A percentile compares a stretch with the other conserved stretches of the same genome.
Evolutionary conservation across 2,888 invertebrate species (phyloP).

Genomic region (Agriotes lineatus): DNA sequence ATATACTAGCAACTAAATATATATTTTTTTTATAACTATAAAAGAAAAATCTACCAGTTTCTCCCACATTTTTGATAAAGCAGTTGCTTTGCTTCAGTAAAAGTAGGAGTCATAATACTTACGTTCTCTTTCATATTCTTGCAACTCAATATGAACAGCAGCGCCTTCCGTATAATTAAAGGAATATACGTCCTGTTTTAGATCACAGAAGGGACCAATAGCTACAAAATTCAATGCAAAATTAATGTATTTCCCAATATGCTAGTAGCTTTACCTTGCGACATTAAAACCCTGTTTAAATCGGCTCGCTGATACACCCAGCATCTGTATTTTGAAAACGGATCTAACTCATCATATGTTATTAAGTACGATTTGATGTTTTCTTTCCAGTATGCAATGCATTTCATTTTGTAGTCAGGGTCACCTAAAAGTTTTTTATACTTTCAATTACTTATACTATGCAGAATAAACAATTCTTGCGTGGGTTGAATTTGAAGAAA

Average conservation of each 20-base stretch:
- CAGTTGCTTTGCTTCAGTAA: too few relatives aligned
- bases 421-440: slow-evolving; percentile 80
- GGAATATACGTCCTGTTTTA: slow-evolving; percentile 90
- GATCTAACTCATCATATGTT: slow-evolving; percentile 96
- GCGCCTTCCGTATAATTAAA: slow-evolving; percentile 93
- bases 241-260: neutral
- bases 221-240: slow-evolving; percentile 71
- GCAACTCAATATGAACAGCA: slow-evolving; percentile 90
- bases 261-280: slow-evolving; percentile 67
- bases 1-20: too few relatives aligned
- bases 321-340: slow-evolving; percentile 94
- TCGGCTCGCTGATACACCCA: slow-evolving; percentile 98
- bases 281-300: slow-evolving; percentile 87
- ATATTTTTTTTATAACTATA: too few relatives aligned
- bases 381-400: slow-evolving; percentile 98
- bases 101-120: too few relatives aligned
- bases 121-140: slow-evolving; percentile 93
- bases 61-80: too few relatives aligned
- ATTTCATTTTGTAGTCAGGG: slow-evolving; percentile 96
- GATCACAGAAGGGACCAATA: slow-evolving; percentile 90
- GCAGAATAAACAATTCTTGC: too few relatives aligned
- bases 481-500: too few relatives aligned
- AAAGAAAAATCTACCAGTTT: too few relatives aligned
- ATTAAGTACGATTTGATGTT: slow-evolving; percentile 96
- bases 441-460: too few relatives aligned